Conservation (phyloP, 2,888 invertebrate species). For the Mechanitis mazaeus region DNA sequence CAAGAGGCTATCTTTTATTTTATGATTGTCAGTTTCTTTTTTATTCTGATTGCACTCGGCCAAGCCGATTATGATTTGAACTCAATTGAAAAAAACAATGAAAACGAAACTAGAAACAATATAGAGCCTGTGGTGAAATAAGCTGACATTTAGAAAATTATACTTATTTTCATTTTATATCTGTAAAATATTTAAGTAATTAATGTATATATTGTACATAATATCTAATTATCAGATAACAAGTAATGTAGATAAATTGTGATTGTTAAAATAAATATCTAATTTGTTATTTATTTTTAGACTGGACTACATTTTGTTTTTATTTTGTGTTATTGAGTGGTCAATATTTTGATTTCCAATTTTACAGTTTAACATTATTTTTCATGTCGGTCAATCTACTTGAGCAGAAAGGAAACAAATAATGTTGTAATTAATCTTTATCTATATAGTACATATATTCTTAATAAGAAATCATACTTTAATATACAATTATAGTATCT, state of each 20-base stretch:
- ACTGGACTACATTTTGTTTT: too few species aligned
- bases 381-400: too few species aligned
- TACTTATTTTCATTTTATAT: conserved; percentile 7
- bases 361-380: too few species aligned
- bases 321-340: too few species aligned
- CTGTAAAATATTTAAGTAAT: conserved; percentile 10
- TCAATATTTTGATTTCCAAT: too few species aligned
- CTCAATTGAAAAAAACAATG: conserved; percentile 18
- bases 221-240: conserved; percentile 11
- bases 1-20: conserved; percentile 51
- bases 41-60: conserved; percentile 43
- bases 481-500: conserved; percentile 19
- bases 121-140: conserved; percentile 3
- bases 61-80: conserved; percentile 50
- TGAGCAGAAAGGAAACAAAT: background rate
- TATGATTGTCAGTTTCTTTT: conserved; percentile 42
- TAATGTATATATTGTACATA: conserved; percentile 47
- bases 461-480: conserved; percentile 17
- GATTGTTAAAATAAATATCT: conserved; percentile 17
- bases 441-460: conserved; percentile 20
- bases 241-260: conserved; percentile 25
- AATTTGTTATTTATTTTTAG: background rate
- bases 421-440: conserved; percentile 17
- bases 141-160: conserved; percentile 6
- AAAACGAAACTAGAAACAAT: conserved; percentile 8